Evolutionary conservation across 2,113 vertebrate genomes (phyloP).

Genomic region (Rissa tridactyla): DNA sequence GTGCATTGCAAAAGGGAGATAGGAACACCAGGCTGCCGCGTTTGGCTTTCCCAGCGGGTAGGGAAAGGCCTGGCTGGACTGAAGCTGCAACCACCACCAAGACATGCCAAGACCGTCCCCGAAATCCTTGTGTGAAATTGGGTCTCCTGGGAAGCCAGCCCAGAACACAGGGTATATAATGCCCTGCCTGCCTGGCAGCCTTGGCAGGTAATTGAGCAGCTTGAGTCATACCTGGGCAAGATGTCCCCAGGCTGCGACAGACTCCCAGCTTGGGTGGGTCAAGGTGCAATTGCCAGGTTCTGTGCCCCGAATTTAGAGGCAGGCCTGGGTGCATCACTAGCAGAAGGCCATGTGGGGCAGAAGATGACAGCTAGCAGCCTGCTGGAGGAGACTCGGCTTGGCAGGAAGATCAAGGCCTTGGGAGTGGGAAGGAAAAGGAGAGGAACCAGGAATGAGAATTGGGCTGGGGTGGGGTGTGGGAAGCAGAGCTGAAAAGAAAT

Average conservation of each 20-base stretch:
- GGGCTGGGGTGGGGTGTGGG: neutral
- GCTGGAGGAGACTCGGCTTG: neutral
- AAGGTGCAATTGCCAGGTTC: neutral
- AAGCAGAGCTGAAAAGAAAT: neutral
- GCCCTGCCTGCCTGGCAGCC: neutral
- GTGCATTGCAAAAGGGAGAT: neutral
- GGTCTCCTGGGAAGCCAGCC: neutral
- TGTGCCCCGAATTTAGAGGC: neutral
- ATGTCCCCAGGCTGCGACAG: neutral
- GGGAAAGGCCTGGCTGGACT: neutral
- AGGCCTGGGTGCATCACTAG: neutral
- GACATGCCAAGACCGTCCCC: neutral
- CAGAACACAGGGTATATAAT: neutral
- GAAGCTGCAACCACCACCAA: neutral
- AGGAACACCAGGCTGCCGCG: rapidly evolving
- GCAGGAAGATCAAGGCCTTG: slow-evolving; percentile 35
- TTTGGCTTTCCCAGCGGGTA: neutral
- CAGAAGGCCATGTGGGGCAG: neutral
- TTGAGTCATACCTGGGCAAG: slow-evolving; percentile 33
- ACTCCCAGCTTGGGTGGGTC: slow-evolving; percentile 12
- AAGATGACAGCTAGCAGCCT: neutral
- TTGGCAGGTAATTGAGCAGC: neutral
- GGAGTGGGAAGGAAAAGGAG: neutral
- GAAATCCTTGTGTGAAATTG: neutral
- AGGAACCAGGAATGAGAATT: neutral